Base-by-base conservation (phyloP, 2,888 invertebrate species). In the Harpagoxenus sublaevis region DNA sequence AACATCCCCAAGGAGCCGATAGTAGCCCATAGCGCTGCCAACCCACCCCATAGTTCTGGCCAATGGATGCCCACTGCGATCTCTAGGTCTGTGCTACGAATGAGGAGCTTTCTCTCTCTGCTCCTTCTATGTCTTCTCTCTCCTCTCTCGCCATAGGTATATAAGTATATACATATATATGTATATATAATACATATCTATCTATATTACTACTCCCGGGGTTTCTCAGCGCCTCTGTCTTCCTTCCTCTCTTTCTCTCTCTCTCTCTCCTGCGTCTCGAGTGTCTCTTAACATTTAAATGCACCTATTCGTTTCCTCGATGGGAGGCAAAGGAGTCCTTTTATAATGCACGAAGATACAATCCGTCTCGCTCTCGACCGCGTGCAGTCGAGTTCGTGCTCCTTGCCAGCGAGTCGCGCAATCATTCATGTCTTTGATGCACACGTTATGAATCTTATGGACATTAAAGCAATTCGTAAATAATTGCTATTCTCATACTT, bases 1-100 rank as follows among this genome's bases (percentile, higher is more conserved):
- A 94, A 92, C 93, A 94, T 94, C 94, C 94, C 94, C 93, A 94
- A 94, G 94, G 93, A 94, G 92, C 93, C 93, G 94, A 94, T 94
- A 93, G 93, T 92, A 91, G 91, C 91, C 91, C 92, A 91, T 93
- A 91, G 93, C 91, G 90, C 90, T 92, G 90, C 91, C 91, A 92
- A 93, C 92, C 92, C 93, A 91, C 89, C 91, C 92, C 93, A 90
- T 89, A 89, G 89, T 89, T 89, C 88, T 87, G 86, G 92, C 91
- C 93, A 92, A 91, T 91, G 91, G 90, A 92, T 91, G 91, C 92
- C 91, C 91, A 89, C 91, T 91, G 90, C 92, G 90, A 93, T 92
- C 92, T 92, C 91, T 87, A 90, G 91, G 87, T 92, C 89, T 86
- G 87, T 88, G 86, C 90, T 90, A 90, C 88, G 90, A 90, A 89